Evolutionary conservation across 2,888 invertebrate species (phyloP), one percentile per base, ranked within the genome.

Genomic region (Sylvicola cinctus): DNA sequence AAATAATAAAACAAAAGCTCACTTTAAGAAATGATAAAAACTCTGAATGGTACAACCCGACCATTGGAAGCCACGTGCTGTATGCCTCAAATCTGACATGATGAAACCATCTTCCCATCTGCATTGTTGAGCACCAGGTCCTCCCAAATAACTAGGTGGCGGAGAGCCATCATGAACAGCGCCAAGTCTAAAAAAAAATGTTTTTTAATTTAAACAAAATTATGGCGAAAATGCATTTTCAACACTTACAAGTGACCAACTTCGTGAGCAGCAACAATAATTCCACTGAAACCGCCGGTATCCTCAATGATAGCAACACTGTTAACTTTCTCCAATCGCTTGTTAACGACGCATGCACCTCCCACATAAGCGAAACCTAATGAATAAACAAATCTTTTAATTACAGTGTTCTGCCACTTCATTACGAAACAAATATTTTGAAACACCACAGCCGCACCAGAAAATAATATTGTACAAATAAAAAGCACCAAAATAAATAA

Each of bases 131-230:
- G 90, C 90, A 12, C 90, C 90, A 1, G 90, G 90, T 16, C 90
- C 90, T 31, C 90, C 90, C 31, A 91, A 67, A 54, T 91, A 90
- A 29, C 85, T 85, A 4, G 90, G 90, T 27, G 90, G 88, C 3
- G 90, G 88, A 43, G 88, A 88, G 33, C 90, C 90, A 52, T 91
- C 90, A 55, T 91, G 90, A n/a, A 91, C 90, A 46, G 90, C 88
- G 40, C 90, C 90, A 53, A 90, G 58, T 55, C 90, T 90, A 50
- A 7, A 52, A 46, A 36, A 13, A 14, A 7, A 28, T n/a, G n/a
- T n/a, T n/a, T 28, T 13, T 11, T 34, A 8, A 16, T 3, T n/a
- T n/a, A n/a, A n/a, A n/a, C n/a, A n/a, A n/a, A n/a, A n/a, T n/a
- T n/a, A n/a, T n/a, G n/a, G n/a, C n/a, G n/a, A n/a, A 16, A 34